phyloP scores from a whole-genome alignment of 2,113 vertebrate species.

The Fukomys damarensis region DNA sequence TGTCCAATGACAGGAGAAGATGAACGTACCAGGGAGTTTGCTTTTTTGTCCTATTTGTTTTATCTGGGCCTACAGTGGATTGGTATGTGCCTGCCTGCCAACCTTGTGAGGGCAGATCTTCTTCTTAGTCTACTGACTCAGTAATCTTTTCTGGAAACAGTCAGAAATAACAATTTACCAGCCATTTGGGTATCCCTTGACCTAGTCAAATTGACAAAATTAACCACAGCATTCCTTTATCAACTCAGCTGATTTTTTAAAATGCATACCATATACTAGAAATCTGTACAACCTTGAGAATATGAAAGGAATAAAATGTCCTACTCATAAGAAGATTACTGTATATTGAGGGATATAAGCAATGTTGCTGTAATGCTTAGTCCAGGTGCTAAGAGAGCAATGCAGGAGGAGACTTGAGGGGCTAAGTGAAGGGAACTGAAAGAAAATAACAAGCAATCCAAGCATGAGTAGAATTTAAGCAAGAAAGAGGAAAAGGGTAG shows the following conservation, averaged over 20 bases:
- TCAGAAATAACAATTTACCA: neutral
- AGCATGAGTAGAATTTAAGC: neutral
- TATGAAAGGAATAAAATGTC: neutral
- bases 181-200: neutral
- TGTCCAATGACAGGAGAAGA: neutral
- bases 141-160: neutral
- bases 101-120: neutral
- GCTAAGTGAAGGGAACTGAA: neutral
- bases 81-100: neutral
- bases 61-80: neutral
- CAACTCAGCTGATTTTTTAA: neutral
- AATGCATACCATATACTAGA: neutral
- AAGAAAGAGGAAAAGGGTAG: neutral
- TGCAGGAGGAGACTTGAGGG: accelerated
- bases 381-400: accelerated
- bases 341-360: neutral
- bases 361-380: neutral
- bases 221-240: neutral
- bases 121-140: neutral
- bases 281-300: neutral
- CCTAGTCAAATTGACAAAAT: neutral
- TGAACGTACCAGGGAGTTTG: neutral
- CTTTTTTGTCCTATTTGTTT: neutral
- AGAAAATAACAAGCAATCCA: neutral
- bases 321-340: neutral